Percentiles rank a stretch among this genome's conserved stretches.
These are phyloP conservation scores for Orchesellides sinensis DNA, from an alignment of 2,888 invertebrate genomes.

Conservation along the genomic window DNA sequence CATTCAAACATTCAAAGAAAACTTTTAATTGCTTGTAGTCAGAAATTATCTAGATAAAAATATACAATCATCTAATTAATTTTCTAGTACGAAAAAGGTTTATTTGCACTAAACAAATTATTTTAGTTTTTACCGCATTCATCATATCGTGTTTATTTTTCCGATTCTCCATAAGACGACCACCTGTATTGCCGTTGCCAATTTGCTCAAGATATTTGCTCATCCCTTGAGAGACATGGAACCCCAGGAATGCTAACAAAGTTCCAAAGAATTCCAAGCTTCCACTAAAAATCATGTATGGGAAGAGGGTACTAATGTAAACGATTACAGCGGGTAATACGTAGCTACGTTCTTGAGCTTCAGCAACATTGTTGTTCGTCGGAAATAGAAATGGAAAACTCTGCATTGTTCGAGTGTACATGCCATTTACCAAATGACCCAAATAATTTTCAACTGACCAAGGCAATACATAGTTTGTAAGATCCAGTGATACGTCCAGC, in stretches of 20 bases:
- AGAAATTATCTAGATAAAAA: neutral
- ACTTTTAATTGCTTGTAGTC: conserved; percentile 26
- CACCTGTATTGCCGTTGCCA: neutral
- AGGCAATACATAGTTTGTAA: neutral
- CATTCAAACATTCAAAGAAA: conserved; percentile 7
- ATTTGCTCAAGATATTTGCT: neutral
- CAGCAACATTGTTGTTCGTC: neutral
- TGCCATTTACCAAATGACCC: neutral
- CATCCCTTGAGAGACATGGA: neutral
- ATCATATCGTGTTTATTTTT: too few species aligned
- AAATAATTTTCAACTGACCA: neutral
- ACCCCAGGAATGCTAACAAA: neutral
- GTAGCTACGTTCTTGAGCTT: neutral
- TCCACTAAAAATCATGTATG: neutral
- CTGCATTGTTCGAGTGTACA: neutral
- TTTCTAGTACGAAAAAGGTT: neutral
- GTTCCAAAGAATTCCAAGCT: neutral
- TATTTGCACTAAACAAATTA: neutral
- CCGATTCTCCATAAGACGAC: too few species aligned
- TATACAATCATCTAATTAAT: neutral
- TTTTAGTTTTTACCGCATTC: too few species aligned
- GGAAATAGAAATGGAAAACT: neutral
- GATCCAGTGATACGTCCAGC: neutral
- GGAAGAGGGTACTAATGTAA: neutral
- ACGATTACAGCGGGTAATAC: neutral